These are phyloP conservation scores for Strigamia crassipes DNA, from an alignment of 2,888 invertebrate species.

Conservation along the genomic window DNA sequence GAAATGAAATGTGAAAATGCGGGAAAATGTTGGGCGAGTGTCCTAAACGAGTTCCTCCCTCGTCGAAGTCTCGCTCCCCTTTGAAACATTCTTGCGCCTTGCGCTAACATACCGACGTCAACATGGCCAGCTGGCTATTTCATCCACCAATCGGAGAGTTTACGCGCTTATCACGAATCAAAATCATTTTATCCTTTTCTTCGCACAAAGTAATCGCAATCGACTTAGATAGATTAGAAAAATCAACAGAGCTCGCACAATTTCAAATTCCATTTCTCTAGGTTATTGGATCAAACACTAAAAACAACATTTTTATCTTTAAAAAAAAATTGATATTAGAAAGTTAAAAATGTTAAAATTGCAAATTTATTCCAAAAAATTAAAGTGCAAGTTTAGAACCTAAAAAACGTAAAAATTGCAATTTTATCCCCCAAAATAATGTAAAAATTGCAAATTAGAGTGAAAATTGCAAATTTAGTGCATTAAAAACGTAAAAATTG, in stretches of 20 bases:
- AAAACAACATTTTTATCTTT: no score
- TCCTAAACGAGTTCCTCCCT: neutral
- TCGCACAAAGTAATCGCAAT: constrained; percentile 2
- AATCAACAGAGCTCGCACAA: neutral
- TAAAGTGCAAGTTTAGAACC: no score
- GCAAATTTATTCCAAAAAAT: no score
- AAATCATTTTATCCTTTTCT: constrained; percentile 6
- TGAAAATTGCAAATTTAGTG: no score
- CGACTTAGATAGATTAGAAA: neutral
- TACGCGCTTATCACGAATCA: neutral
- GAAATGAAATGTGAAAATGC: neutral
- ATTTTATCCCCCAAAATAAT: no score
- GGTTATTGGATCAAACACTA: neutral
- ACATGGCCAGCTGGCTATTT: neutral
- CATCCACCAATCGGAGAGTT: neutral
- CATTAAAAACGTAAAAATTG: no score
- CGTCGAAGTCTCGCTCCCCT: neutral
- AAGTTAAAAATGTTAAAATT: no score
- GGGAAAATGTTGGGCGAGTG: neutral
- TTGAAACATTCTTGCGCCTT: constrained; percentile 2
- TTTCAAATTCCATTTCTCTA: neutral
- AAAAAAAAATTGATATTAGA: neutral
- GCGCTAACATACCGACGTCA: neutral
- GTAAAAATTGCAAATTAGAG: no score
- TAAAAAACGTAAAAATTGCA: no score